Conservation (phyloP, 1,140 invertebrate genomes). For the Drosophila sp. region DNA sequence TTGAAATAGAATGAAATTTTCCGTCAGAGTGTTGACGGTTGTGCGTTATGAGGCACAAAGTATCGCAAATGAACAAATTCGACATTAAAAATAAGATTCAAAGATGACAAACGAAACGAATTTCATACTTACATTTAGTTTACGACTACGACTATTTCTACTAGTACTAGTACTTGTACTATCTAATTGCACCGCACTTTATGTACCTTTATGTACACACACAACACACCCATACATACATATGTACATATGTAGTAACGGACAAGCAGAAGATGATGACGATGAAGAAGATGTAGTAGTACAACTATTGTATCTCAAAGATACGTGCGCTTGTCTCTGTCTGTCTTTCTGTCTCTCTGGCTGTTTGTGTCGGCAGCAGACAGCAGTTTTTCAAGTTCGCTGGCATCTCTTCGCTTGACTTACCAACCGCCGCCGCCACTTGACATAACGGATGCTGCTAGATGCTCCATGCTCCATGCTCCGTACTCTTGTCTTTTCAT, state of each 20-base stretch:
- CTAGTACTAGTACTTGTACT: background rate
- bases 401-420: slow-evolving; percentile 20
- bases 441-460: slow-evolving; percentile 22
- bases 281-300: background rate
- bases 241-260: slow-evolving; percentile 5
- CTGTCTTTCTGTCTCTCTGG: background rate
- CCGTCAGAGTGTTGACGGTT: too few species aligned
- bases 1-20: too few species aligned
- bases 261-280: background rate
- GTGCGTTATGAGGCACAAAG: too few species aligned
- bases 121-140: too few species aligned
- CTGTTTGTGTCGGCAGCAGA: slow-evolving; percentile 43
- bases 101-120: too few species aligned
- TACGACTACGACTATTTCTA: background rate
- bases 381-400: slow-evolving; percentile 22
- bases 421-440: slow-evolving; percentile 10
- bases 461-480: slow-evolving; percentile 7
- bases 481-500: background rate
- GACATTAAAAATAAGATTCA: too few species aligned
- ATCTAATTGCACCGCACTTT: background rate
- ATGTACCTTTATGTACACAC: too few species aligned
- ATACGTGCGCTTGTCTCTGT: slow-evolving; percentile 3
- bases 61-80: too few species aligned
- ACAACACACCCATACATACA: slow-evolving; percentile 17
- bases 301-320: background rate